Evolutionary conservation across 2,888 invertebrate genomes (phyloP), one percentile per base, ranked within the genome.

Genomic region (Ophonus ardosiacus): DNA sequence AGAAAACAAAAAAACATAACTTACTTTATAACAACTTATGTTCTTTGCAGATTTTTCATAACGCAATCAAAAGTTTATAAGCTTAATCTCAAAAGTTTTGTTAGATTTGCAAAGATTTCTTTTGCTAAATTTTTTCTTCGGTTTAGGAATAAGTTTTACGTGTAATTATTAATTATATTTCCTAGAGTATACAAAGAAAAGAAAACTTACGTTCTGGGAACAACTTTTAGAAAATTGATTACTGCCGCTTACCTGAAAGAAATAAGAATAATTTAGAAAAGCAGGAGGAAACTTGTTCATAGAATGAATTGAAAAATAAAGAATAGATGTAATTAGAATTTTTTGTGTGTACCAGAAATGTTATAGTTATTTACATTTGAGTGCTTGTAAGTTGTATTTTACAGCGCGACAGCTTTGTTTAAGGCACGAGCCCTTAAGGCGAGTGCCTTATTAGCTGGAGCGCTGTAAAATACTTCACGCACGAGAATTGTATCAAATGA

Each of bases 1-100:
- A 74, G 51, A 51, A 21, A 10, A 74, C 51, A 51, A 51, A 40
- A 63, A 68, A n/a, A 68, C 10, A 68, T 68, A 31, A 68, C 15
- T 68, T 68, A 13, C 21, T 21, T 68, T 31, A 68, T 24, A 68
- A 68, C 68, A 68, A 68, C 68, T 68, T 38, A 68, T 68, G 68
- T 68, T 68, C 68, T 68, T 68, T 15, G 31, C 15, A 15, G 13
- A 63, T 24, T 63, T 61, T 18, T 63, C 31, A 63, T 63, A 63
- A 63, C 21, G 63, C 31, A 68, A 68, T 68, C 68, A 68, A 38
- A 68, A 68, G 68, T 68, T 68, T 68, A 10, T 31, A 38, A 68
- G 31, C 31, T 68, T 68, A 31, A 68, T 68, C 38, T 24, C 38
- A 68, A 68, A 65, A 68, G n/a, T 68, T 68, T 68, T 38, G 38